These are phyloP conservation scores for Rhagium mordax DNA, from an alignment of 2,888 invertebrate species.

Conservation along the genomic window DNA sequence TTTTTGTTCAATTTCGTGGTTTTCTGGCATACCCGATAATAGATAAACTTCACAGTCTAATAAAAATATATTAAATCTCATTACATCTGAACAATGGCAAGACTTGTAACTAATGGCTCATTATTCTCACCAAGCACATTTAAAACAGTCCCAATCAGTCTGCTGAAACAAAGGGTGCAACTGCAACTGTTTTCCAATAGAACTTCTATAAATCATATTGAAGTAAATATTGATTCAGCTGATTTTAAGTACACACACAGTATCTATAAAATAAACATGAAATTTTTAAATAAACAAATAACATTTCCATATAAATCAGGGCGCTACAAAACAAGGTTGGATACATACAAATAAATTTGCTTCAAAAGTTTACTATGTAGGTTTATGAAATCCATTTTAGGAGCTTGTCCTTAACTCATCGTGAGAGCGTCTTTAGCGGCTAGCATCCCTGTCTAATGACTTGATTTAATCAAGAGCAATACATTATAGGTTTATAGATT, in stretches of 20 bases:
- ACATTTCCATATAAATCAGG: background rate
- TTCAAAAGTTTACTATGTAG: background rate
- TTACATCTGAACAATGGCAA: background rate
- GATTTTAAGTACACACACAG: too few relatives aligned
- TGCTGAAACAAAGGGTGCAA: background rate
- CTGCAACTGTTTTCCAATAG: background rate
- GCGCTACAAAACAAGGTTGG: background rate
- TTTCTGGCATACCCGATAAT: too few relatives aligned
- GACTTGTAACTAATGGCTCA: background rate
- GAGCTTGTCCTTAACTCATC: background rate
- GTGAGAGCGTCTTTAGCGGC: background rate
- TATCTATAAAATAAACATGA: too few relatives aligned
- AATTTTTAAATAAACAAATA: background rate
- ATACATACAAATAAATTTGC: background rate
- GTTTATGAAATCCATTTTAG: background rate
- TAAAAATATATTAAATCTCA: background rate
- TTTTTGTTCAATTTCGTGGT: too few relatives aligned
- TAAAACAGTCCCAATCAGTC: background rate
- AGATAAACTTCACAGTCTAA: too few relatives aligned
- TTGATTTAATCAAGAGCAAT: conserved; percentile 42
- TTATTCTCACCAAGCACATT: too few relatives aligned
- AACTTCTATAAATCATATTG: background rate
- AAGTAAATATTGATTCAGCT: background rate
- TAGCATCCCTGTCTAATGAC: conserved; percentile 44
- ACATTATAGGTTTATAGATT: conserved; percentile 30